Percentiles rank a stretch among this genome's conserved stretches.
Conservation (phyloP, 64 coral and sea anemone species). For the Actinia tenebrosa region DNA sequence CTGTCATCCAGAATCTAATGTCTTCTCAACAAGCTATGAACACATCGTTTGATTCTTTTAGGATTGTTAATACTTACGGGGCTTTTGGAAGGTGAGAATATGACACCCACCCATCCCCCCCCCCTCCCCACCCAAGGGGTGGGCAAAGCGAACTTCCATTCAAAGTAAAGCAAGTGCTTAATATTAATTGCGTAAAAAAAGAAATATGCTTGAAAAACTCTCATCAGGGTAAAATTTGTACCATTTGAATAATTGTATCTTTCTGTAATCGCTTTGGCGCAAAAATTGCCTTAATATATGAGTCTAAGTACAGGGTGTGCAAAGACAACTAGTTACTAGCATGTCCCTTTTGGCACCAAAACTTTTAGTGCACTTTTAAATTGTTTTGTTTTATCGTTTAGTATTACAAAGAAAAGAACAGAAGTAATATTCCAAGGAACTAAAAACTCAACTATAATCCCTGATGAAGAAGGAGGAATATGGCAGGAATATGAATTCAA, state of each 20-base stretch:
- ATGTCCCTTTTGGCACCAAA: neutral
- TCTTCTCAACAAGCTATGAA: slow-evolving; percentile 95
- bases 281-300: neutral
- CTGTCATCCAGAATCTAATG: slow-evolving; percentile 92
- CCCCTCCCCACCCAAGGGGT: no score
- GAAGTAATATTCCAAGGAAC: slow-evolving; percentile 98
- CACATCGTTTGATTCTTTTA: slow-evolving; percentile 96
- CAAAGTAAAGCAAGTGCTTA: no score
- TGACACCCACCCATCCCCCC: neutral
- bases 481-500: slow-evolving; percentile 98
- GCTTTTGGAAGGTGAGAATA: slow-evolving; percentile 89
- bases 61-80: slow-evolving; percentile 96
- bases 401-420: slow-evolving; percentile 92
- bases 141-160: no score
- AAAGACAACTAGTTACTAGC: no score
- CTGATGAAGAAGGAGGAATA: slow-evolving; percentile 65
- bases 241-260: neutral
- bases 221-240: neutral
- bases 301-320: no score
- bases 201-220: neutral
- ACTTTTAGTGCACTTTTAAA: neutral
- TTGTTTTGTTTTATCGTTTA: slow-evolving; percentile 5
- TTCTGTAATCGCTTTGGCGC: neutral
- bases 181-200: neutral
- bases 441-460: slow-evolving; percentile 67